Base-by-base conservation (phyloP, 2,888 invertebrate species). In the Globia sparganii region DNA sequence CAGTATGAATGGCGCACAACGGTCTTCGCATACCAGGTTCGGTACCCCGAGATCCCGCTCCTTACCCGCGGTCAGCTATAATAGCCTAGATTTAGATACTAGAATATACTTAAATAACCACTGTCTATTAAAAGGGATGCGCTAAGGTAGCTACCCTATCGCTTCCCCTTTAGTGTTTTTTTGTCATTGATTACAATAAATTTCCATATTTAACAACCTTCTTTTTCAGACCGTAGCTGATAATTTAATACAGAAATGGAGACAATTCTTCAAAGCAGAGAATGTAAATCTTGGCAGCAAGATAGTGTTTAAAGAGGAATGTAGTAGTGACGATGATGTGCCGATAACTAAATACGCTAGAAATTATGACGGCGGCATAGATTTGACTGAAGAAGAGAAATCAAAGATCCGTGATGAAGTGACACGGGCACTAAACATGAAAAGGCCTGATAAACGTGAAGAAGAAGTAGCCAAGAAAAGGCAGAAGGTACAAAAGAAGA, bases 341-440 rank as follows among this genome's bases (percentile, higher is more conserved):
- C 96, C 96, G 0, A 96, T 96, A 46, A 95, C 92, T 2, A 95
- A 94, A 85, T 96, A 95, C 8, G 78, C 78, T 0, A 93, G 90
- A 75, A 92, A 92, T 72, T 90, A 92, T 79, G 94, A 94, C 75
- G 92, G 92, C 37, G 92, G 92, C 0, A 78, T 94, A 0, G 94
- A 95, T 34, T 79, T 96, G 25, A 86, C 94, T 0, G 94, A 95
- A 59, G 93, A 95, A 46, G 89, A 93, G 0, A 96, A 95, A 86
- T 80, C 79, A 0, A 88, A 86, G 49, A 94, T 96, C 76, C 82
- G 92, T 2, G 88, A 90, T 25, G 95, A 95, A 87, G 91, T 96
- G 0, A 84, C 86, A 0, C 89, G 94, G 72, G 92, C 92, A 0
- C n/a, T 94, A 40, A 84, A 68, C 21, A 77, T 88, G 18, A 84